phyloP scores from a whole-genome alignment of 2,888 invertebrate species.

The Heliconius ethilla region DNA sequence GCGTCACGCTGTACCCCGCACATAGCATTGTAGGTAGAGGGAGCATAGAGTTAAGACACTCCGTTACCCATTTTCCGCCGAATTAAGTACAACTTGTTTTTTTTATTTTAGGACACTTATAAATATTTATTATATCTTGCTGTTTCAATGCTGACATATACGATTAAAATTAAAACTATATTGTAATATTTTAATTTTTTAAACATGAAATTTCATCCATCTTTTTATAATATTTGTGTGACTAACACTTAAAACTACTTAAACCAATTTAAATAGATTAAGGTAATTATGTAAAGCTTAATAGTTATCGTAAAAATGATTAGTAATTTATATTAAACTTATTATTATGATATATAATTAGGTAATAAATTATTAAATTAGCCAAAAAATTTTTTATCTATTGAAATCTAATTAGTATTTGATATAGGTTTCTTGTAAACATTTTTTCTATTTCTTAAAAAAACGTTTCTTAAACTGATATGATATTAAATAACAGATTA shows the following conservation, averaged over 20 bases:
- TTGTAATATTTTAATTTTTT: too few species aligned
- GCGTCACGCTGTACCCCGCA: not conserved
- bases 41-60: not conserved
- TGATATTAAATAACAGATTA: too few species aligned
- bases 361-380: not conserved
- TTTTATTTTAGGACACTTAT: not conserved
- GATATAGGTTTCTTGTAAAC: not conserved
- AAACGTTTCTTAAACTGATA: too few species aligned
- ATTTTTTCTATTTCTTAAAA: too few species aligned
- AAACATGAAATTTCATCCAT: not conserved
- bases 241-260: not conserved
- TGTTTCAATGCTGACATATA: not conserved
- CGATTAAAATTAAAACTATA: too few species aligned
- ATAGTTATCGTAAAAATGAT: not conserved
- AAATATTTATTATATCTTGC: not conserved
- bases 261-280: not conserved
- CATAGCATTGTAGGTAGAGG: not conserved
- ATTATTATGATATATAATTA: not conserved
- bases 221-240: not conserved
- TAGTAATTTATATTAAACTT: not conserved
- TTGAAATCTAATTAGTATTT: not conserved
- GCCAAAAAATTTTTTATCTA: fast-evolving
- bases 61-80: not conserved
- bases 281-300: not conserved
- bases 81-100: not conserved